Evolutionary conservation across 1,140 invertebrate species (phyloP), one percentile per base, ranked within the genome.

Genomic region (Agrilus planipennis): DNA sequence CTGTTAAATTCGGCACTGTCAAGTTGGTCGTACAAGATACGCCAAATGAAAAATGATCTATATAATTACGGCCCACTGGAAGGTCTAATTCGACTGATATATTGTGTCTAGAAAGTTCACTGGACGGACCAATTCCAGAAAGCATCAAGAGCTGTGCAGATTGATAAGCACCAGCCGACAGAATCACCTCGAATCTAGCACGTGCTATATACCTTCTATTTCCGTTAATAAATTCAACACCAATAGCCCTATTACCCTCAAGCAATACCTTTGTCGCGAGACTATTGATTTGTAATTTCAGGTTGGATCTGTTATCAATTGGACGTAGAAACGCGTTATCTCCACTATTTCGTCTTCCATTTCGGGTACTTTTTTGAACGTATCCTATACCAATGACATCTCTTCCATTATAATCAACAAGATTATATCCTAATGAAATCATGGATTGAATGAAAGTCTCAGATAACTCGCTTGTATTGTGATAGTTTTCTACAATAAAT

Each of bases 11-110:
- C n/a, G 45, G 39, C 32, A 43, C 41, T 2, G 21, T 29, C 17
- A 23, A 25, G 21, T 37, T 41, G 6, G 16, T 42, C 0, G 47
- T 27, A 35, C 60, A n/a, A n/a, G n/a, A n/a, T n/a, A n/a, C n/a
- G n/a, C n/a, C n/a, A n/a, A n/a, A 27, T 27, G 23, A 27, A 7
- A 27, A 27, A 12, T 27, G 23, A 27, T 27, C 23, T 27, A 9
- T 27, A 27, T 9, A 27, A 12, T 9, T 9, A 27, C 12, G 7
- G 12, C 23, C 23, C 7, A 27, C 23, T 12, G 23, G 23, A 9
- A 27, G 12, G 23, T 27, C 23, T 12, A 9, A 12, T 9, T 9
- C 23, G 23, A 27, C 23, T 12, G 23, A 12, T 9, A 27, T 27
- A 12, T 27, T 27, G 12, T 9, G 23, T 7, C 12, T 27, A 9